These are phyloP conservation scores for Zapus hudsonius DNA, from an alignment of 2,113 vertebrate genomes.

Conservation along the genomic window DNA sequence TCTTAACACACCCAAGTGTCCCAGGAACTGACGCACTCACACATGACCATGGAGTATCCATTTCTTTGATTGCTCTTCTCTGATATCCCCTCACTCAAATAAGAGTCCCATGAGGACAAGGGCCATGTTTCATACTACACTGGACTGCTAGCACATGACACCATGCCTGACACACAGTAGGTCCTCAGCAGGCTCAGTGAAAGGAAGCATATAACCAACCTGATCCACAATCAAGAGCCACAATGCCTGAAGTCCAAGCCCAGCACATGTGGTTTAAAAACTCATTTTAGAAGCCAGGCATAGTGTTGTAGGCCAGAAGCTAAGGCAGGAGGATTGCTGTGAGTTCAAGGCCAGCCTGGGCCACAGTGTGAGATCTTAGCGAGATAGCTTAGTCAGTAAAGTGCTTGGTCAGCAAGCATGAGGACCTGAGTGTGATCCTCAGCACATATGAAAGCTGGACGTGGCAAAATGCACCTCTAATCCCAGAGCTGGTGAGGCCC, in stretches of 20 bases:
- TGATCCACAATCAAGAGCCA: not conserved
- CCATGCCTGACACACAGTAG: not conserved
- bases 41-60: too few relatives aligned
- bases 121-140: not conserved
- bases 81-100: not conserved
- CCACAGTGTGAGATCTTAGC: not conserved
- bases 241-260: not conserved
- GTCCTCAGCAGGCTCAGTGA: not conserved
- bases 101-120: not conserved
- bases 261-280: not conserved
- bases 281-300: too few relatives aligned
- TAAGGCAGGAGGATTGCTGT: too few relatives aligned
- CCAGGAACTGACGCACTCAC: not conserved
- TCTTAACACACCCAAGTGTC: not conserved
- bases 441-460: not conserved
- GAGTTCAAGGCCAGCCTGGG: too few relatives aligned
- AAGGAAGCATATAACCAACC: not conserved
- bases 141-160: not conserved
- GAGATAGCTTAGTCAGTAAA: not conserved
- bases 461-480: not conserved
- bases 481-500: too few relatives aligned
- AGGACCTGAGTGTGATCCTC: not conserved
- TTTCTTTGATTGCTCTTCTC: not conserved
- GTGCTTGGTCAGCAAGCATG: not conserved
- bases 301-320: too few relatives aligned